Conservation (phyloP, 2,797 vertebrate genomes). For the Tapirus indicus region DNA sequence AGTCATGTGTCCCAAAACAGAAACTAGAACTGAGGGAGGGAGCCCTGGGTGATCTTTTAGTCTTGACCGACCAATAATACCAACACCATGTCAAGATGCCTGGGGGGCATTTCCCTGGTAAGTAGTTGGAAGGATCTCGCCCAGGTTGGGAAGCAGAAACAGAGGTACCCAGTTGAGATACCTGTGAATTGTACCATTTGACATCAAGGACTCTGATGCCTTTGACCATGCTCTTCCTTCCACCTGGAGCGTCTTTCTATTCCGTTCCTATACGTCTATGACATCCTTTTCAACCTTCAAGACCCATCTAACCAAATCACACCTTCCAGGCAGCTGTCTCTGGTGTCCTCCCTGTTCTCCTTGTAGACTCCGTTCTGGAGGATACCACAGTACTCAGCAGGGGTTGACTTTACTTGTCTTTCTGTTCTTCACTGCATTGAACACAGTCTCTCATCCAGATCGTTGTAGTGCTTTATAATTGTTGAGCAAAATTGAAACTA, state of each 20-base stretch:
- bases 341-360: too few relatives aligned
- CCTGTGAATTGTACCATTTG: background rate
- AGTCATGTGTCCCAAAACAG: background rate
- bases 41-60: background rate
- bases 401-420: background rate
- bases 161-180: background rate
- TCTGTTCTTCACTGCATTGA: background rate
- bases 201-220: background rate
- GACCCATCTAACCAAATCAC: background rate
- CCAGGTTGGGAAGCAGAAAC: background rate
- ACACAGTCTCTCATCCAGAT: background rate
- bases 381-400: background rate
- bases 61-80: background rate
- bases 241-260: background rate
- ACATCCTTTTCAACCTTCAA: background rate
- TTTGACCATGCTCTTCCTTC: background rate
- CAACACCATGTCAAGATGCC: background rate
- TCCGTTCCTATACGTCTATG: accelerated
- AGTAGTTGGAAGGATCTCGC: background rate
- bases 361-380: background rate
- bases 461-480: background rate
- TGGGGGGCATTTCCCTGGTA: background rate
- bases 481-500: background rate
- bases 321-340: background rate
- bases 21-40: background rate